Conservation (phyloP, 2,888 invertebrate genomes). For the Caradrina clavipalpis region DNA sequence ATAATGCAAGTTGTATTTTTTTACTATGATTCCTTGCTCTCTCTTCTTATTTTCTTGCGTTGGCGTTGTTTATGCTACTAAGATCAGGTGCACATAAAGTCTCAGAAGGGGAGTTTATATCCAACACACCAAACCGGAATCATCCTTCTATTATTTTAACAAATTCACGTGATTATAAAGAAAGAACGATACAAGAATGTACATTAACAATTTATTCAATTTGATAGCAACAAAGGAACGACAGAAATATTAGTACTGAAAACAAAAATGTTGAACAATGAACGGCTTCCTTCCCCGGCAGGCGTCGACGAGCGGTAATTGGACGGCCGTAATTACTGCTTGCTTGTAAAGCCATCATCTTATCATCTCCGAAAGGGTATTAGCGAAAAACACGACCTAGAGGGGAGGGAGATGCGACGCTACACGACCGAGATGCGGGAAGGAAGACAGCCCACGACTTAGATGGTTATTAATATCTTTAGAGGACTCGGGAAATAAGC, state of each 20-base stretch:
- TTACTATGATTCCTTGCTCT: background rate
- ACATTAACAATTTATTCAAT: conserved; percentile 48
- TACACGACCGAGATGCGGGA: conserved; percentile 76
- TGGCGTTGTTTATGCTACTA: background rate
- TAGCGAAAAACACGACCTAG: conserved; percentile 86
- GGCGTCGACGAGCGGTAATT: conserved; percentile 82
- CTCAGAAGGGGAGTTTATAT: background rate
- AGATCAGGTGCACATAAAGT: background rate
- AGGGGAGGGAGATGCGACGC: conserved; percentile 65
- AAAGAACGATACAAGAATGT: background rate
- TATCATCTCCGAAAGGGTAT: conserved; percentile 88
- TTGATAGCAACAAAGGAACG: conserved; percentile 48
- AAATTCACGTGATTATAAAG: background rate
- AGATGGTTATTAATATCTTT: conserved; percentile 90
- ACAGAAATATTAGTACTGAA: conserved; percentile 67
- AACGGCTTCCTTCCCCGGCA: conserved; percentile 71
- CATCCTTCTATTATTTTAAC: background rate
- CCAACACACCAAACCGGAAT: background rate
- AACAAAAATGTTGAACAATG: conserved; percentile 77
- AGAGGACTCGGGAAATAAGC: conserved; percentile 85
- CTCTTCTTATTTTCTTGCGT: background rate
- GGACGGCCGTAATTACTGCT: conserved; percentile 88
- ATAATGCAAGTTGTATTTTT: conserved; percentile 23
- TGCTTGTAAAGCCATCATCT: conserved; percentile 90
- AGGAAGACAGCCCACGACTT: conserved; percentile 83